Base-by-base conservation (phyloP, 2,113 vertebrate species). In the Chamaea fasciata region DNA sequence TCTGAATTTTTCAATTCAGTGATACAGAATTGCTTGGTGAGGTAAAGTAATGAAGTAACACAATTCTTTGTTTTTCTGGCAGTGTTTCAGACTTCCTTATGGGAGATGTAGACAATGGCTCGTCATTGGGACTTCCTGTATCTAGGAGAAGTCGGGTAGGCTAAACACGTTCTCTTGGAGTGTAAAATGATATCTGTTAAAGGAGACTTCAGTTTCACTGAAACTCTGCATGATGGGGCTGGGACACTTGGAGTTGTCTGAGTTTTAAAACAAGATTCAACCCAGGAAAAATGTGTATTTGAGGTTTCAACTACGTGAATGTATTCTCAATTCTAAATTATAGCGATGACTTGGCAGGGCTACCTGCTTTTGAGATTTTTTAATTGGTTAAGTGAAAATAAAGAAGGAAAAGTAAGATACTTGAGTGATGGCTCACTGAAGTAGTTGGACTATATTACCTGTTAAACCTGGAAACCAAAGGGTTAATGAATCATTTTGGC, bases 31-130 rank as follows among this genome's bases (percentile, higher is more conserved):
- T 56, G 73, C 30, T n/a, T 64, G 73, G 30, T 52, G 41, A 63
- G 62, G 35, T 89, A 31, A 91, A 70, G 68, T 42, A 91, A 85
- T 80, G 64, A 95, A 89, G 70, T 91, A 92, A 90, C 86, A 64
- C 63, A 76, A 42, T 80, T 76, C 83, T 73, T 83, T 96, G 70
- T 94, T 97, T 73, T 63, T 56, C 70, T 97, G 71, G 79, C 98
- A 99, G 99, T 96, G 98, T 99, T 98, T 99, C 99, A 98, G 99
- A 99, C 97, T 99, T 99, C 98, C 99, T 99, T 98, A 99, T 99
- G 99, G 99, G 99, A 98, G 99, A 99, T 99, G 98, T 99, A 98
- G 98, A 99, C 98, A 99, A 98, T 98, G 98, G 98, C 96, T 98
- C 99, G 50, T 98, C 98, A 97, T 87, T 99, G 98, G 98, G 98